Percentiles rank a stretch among this genome's conserved stretches.
Evolutionary conservation across 2,888 invertebrate genomes (phyloP).

Genomic region (Aspidapion aeneum): DNA sequence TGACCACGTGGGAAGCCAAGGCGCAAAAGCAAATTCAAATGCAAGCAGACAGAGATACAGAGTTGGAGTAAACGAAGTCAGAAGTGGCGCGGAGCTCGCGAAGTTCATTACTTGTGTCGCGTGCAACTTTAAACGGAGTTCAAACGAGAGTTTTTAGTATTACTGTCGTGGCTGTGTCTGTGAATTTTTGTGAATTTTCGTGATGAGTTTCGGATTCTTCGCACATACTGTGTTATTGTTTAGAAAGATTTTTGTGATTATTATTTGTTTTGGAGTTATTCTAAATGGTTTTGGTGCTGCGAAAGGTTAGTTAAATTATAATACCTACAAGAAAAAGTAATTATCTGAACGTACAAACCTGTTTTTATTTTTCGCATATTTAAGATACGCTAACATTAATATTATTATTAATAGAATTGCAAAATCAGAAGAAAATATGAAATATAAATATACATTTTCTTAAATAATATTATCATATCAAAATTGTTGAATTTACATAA

Average conservation of each 20-base stretch:
- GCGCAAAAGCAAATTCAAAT: neutral
- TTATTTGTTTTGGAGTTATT: neutral
- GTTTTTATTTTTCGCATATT: too few relatives aligned
- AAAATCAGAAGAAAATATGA: too few relatives aligned
- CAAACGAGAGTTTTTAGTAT: too few relatives aligned
- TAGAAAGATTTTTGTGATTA: neutral
- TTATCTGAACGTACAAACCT: too few relatives aligned
- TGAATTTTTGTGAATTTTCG: neutral
- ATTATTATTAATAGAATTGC: too few relatives aligned
- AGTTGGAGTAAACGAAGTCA: neutral
- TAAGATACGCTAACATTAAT: too few relatives aligned
- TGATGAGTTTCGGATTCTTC: neutral
- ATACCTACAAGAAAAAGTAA: too few relatives aligned
- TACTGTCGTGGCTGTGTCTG: neutral
- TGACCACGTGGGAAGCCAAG: neutral
- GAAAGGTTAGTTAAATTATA: neutral
- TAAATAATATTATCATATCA: too few relatives aligned
- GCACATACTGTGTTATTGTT: neutral
- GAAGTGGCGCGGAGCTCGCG: neutral
- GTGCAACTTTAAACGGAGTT: neutral
- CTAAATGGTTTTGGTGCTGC: neutral
- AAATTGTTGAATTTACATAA: too few relatives aligned
- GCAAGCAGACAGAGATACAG: neutral
- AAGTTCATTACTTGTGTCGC: neutral
- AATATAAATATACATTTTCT: too few relatives aligned